A percentile compares a stretch with the other conserved stretches of the same genome.
Conservation (phyloP, 2,797 vertebrate genomes). For the Fringilla coelebs region DNA sequence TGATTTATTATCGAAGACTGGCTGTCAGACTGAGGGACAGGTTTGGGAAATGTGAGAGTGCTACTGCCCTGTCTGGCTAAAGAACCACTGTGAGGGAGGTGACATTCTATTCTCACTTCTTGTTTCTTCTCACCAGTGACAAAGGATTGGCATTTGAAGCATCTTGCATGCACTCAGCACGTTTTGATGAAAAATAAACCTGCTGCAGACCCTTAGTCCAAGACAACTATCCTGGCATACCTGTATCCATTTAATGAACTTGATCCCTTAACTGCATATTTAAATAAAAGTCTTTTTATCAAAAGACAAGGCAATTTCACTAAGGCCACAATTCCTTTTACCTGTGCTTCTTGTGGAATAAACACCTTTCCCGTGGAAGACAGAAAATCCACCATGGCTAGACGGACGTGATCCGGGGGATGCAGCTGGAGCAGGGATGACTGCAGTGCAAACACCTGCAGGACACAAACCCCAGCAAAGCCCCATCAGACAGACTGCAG, state of each 20-base stretch:
- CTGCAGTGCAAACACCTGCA: slow-evolving; percentile 82
- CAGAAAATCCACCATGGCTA: slow-evolving; percentile 84
- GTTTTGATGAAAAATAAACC: not conserved
- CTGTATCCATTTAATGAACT: not conserved
- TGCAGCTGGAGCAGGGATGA: slow-evolving; percentile 75
- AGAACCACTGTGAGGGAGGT: not conserved
- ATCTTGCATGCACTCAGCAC: not conserved
- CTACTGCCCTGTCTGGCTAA: not conserved
- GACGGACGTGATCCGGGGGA: slow-evolving; percentile 78
- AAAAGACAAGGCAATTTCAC: not conserved
- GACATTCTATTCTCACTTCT: not conserved
- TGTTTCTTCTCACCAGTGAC: not conserved
- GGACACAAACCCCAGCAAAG: not conserved
- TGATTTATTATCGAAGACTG: not conserved
- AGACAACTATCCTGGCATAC: not conserved
- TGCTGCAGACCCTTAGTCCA: not conserved
- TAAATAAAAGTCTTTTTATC: not conserved
- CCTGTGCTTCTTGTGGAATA: slow-evolving; percentile 84
- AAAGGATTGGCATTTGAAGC: not conserved
- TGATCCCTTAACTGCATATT: not conserved
- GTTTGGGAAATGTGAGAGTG: not conserved
- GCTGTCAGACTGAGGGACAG: not conserved
- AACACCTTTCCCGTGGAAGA: slow-evolving; percentile 85
- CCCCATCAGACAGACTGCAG: not conserved
- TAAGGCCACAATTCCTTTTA: slow-evolving; percentile 39